A percentile compares a stretch with the other conserved stretches of the same genome.
phyloP scores from a whole-genome alignment of 1,140 invertebrate species.

The Anoplophora glabripennis region DNA sequence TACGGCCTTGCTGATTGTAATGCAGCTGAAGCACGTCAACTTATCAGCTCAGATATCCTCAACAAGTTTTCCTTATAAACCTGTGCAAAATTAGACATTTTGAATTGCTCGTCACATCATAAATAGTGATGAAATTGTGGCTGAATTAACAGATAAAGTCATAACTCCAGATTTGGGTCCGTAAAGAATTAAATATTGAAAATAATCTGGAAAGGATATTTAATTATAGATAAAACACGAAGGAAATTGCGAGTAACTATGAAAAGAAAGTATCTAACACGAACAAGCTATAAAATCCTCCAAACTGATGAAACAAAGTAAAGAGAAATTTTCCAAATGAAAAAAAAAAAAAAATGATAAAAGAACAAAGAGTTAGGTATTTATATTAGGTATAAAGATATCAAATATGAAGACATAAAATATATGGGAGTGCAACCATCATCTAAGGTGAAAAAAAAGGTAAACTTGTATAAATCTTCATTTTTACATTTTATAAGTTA shows the following conservation, averaged over 20 bases:
- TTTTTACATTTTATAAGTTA: too few species aligned
- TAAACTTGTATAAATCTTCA: too few species aligned
- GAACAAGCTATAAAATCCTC: constrained; percentile 31
- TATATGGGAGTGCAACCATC: too few species aligned
- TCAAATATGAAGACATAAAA: constrained; percentile 16
- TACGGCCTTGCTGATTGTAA: too few species aligned
- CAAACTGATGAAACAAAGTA: constrained; percentile 33
- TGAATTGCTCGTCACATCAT: constrained; percentile 5
- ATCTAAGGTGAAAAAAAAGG: too few species aligned
- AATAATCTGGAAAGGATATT: constrained; percentile 5
- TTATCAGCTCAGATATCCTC: too few species aligned
- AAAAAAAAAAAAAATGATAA: constrained; percentile 25
- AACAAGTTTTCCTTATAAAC: too few species aligned
- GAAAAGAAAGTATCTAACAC: constrained; percentile 32
- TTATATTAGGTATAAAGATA: constrained; percentile 9
- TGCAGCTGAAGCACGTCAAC: too few species aligned
- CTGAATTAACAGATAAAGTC: constrained; percentile 23
- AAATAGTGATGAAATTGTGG: constrained; percentile 16
- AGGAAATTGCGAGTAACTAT: constrained; percentile 28
- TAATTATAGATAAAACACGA: constrained; percentile 21
- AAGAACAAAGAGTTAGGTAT: constrained; percentile 18
- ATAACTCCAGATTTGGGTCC: constrained; percentile 13
- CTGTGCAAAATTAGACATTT: too few species aligned
- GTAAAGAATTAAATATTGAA: not conserved
- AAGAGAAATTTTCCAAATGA: constrained; percentile 32